These are phyloP conservation scores for Limulus polyphemus DNA, from an alignment of 2,888 invertebrate species.

Conservation along the genomic window DNA sequence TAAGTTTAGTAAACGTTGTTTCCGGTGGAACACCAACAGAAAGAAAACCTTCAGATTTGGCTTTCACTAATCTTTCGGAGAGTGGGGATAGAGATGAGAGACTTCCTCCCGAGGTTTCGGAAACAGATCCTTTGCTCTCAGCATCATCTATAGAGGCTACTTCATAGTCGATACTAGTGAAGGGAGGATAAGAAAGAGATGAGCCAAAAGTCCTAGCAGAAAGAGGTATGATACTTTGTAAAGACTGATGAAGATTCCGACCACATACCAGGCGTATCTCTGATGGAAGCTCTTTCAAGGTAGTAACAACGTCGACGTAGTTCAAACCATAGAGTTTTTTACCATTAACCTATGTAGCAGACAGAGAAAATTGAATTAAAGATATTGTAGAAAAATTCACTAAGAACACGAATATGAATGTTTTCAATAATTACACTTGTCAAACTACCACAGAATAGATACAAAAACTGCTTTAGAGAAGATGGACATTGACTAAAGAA, in stretches of 20 bases:
- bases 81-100: conserved; percentile 16
- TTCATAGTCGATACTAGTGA: too few relatives aligned
- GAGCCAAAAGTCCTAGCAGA: too few relatives aligned
- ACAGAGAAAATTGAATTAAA: background rate
- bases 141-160: too few relatives aligned
- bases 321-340: conserved; percentile 78
- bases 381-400: too few relatives aligned
- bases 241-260: conserved; percentile 32
- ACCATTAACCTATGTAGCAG: conserved; percentile 62
- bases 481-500: too few relatives aligned
- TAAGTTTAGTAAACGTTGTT: conserved; percentile 39
- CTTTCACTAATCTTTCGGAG: conserved; percentile 66
- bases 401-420: too few relatives aligned
- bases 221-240: too few relatives aligned
- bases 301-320: conserved; percentile 85
- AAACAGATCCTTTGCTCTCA: too few relatives aligned
- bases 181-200: too few relatives aligned
- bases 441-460: too few relatives aligned
- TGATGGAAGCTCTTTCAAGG: conserved; percentile 77
- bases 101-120: conserved; percentile 14
- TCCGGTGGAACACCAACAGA: conserved; percentile 21
- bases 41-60: conserved; percentile 81
- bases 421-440: too few relatives aligned
- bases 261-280: conserved; percentile 87
- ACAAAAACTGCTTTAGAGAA: too few relatives aligned